Conservation (phyloP, 2,888 invertebrate species). For the Idaea straminata region DNA sequence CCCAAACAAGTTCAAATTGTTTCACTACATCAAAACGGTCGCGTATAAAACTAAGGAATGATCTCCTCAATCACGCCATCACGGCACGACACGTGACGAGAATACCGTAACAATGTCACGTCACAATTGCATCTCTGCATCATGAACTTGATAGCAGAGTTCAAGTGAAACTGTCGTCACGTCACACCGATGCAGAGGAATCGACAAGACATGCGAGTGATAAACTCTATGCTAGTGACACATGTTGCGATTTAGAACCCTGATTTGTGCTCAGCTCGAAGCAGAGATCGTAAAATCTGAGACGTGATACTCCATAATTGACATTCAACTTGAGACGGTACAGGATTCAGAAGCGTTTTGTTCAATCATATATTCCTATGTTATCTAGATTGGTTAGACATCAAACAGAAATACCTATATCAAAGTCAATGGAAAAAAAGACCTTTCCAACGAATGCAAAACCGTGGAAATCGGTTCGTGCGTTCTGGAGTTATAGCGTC, state of each 20-base stretch:
- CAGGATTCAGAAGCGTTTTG: background rate
- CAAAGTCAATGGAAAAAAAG: background rate
- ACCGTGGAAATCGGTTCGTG: too few species aligned
- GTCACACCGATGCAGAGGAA: background rate
- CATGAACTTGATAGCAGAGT: background rate
- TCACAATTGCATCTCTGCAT: constrained; percentile 5
- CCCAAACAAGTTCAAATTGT: constrained; percentile 2
- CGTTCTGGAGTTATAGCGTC: too few species aligned
- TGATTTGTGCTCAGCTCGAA: background rate
- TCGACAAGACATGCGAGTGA: background rate
- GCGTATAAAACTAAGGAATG: constrained; percentile 8
- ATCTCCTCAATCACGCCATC: constrained; percentile 13
- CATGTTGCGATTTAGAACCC: background rate
- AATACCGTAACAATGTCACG: constrained; percentile 10
- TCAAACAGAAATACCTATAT: background rate
- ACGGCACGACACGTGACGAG: constrained; percentile 7
- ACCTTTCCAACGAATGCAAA: too few species aligned
- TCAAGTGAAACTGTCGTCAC: background rate
- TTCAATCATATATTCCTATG: background rate
- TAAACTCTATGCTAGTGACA: background rate
- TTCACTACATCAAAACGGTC: constrained; percentile 2
- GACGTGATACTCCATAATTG: background rate
- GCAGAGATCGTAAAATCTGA: background rate
- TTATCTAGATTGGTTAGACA: background rate
- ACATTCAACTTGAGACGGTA: background rate